Evolutionary conservation across 2,888 invertebrate species (phyloP).

Genomic region (Aquatica leii): DNA sequence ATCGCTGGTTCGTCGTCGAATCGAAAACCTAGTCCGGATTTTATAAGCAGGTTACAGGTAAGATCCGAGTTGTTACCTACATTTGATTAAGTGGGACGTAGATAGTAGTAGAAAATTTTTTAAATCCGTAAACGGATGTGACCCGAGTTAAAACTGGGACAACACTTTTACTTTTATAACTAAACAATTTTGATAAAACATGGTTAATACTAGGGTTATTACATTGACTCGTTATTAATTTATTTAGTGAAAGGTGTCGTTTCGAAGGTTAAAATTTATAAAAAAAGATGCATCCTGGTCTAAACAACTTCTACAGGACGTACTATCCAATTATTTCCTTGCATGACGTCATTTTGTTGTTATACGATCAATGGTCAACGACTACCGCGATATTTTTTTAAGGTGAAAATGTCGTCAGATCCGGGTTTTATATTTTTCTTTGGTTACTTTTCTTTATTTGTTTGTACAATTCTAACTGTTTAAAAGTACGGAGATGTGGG

Average conservation of each 20-base stretch:
- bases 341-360: slow-evolving; percentile 28
- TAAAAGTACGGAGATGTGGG: not conserved
- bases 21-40: slow-evolving; percentile 56
- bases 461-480: no score
- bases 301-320: slow-evolving; percentile 29
- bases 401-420: not conserved
- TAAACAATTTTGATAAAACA: no score
- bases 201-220: not conserved
- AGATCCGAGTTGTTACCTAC: slow-evolving; percentile 32
- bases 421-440: slow-evolving; percentile 3
- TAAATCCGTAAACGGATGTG: slow-evolving; percentile 52
- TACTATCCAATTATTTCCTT: slow-evolving; percentile 25
- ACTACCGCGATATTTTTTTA: slow-evolving; percentile 12
- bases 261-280: slow-evolving; percentile 52
- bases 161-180: slow-evolving; percentile 51
- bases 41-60: slow-evolving; percentile 59
- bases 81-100: slow-evolving; percentile 34
- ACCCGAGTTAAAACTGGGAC: slow-evolving; percentile 50
- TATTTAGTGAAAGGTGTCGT: slow-evolving; percentile 47
- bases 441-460: not conserved
- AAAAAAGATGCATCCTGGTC: slow-evolving; percentile 54
- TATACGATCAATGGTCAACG: slow-evolving; percentile 21
- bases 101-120: slow-evolving; percentile 29
- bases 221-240: not conserved
- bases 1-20: slow-evolving; percentile 52